Base-by-base conservation (phyloP, 2,113 vertebrate genomes). In the Thunnus thynnus region DNA sequence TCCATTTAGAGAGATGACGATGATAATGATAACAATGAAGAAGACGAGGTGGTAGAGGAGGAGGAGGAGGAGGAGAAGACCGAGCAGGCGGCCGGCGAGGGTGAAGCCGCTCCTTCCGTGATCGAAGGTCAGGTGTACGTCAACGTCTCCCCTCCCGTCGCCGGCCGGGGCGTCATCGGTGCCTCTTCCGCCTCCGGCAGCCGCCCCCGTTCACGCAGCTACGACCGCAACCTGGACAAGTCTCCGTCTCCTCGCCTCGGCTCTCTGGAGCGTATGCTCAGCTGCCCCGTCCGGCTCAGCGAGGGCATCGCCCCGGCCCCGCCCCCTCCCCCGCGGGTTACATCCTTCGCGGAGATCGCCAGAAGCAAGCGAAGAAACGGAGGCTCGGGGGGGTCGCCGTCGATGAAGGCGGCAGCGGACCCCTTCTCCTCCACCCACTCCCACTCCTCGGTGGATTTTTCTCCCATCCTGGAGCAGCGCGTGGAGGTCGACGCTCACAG, bases 291-390 rank as follows among this genome's bases (percentile, higher is more conserved):
- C 13, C 96, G 97, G 63, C 94, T 99, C 67, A 98, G 97, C 46
- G 97, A 99, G 56, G 94, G 96, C 36, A 77, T 89, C 6, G 63
- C 79, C 36, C 89, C 87, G 1, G 76, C 91, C 18, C 86, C 93
- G 10, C 88, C 93, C 0, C 83, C 95, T 20, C 89, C 94, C 4
- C 96, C 94, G 1, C 93, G 97, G 3, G 98, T 99, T 70, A 99
- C 98, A 0, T 99, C 98, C 6, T 99, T 99, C 0, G 97, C 97
- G 0, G 98, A 99, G 78, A 96, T 99, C 0, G 98, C 98, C 17
- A 96, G 97, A 61, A 97, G 96, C 75, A 93, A 98, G 70, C 96
- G 95, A 3, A 96, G 95, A 83, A 94, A 94, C 0, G 91, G 85
- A n/a, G 69, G 55, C 0, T 25, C 48, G 0, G 88, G 91, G 13